Base-by-base conservation (phyloP, 2,888 invertebrate genomes). In the Cataglyphis altisquamis region DNA sequence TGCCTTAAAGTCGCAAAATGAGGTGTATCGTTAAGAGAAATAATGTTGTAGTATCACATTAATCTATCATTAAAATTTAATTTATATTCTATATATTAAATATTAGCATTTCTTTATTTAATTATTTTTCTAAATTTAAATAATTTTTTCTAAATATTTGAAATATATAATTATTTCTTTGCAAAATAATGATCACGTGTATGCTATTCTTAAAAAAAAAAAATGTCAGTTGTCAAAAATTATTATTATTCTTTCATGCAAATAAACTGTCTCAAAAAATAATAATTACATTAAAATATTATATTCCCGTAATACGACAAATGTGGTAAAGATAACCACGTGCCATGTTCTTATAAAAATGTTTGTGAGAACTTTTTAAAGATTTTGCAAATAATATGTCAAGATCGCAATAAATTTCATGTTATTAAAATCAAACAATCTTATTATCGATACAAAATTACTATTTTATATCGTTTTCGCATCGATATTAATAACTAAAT, bases 351-450 rank as follows among this genome's bases (percentile, higher is more conserved):
- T 29, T 73, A n/a, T n/a, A 32, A n/a, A 32, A 41, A 60, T 73
- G 18, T 41, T 41, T 41, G 8, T n/a, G 29, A 6, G 29, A 73
- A 45, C n/a, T 12, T 29, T 1, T 29, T 29, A 8, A 62, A 48
- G n/a, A 18, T 63, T 62, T 9, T 63, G 0, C 29, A 62, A 41
- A 62, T 73, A 45, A 73, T 12, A 62, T 9, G 45, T 29, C 25
- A 25, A 10, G 5, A 15, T 60, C n/a, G 18, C n/a, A 39, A n/a
- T 6, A 45, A 45, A 72, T 57, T 72, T 72, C 39, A 18, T 1
- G 12, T 60, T 60, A 74, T 73, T 60, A 1, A 73, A 18, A 29
- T 60, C n/a, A 32, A 29, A 62, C 21, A 32, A 62, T 74, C 0
- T 18, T 52, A 18, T 74, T 32, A 21, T 36, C n/a, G n/a, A n/a